These are phyloP conservation scores for Cololabis saira DNA, from an alignment of 2,113 vertebrate species.

Conservation along the genomic window DNA sequence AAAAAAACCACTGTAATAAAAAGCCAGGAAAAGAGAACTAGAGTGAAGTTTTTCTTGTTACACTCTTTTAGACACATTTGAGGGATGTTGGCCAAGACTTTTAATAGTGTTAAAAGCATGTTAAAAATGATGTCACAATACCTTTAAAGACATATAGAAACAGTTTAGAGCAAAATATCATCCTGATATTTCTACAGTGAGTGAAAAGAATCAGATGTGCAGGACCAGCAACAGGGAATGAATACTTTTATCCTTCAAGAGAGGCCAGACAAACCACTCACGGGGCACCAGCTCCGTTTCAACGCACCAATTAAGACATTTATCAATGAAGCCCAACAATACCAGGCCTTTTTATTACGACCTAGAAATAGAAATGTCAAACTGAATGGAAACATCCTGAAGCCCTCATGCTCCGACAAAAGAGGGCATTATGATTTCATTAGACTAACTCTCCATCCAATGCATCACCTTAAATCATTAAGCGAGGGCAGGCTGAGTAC, in stretches of 20 bases:
- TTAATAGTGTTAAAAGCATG: too few relatives aligned
- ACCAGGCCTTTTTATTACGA: not conserved
- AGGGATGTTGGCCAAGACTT: too few relatives aligned
- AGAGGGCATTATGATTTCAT: slow-evolving; percentile 51
- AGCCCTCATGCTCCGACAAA: slow-evolving; percentile 28
- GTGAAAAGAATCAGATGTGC: not conserved
- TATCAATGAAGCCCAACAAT: slow-evolving; percentile 6
- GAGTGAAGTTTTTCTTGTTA: too few relatives aligned
- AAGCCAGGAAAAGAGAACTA: too few relatives aligned
- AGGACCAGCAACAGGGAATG: slow-evolving; percentile 1
- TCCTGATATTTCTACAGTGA: slow-evolving; percentile 4
- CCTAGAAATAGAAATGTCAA: slow-evolving; percentile 7
- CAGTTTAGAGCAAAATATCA: not conserved
- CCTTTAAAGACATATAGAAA: slow-evolving; percentile 9
- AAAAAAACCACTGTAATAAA: too few relatives aligned
- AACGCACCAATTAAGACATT: not conserved
- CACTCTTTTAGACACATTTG: too few relatives aligned
- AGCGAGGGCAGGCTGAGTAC: slow-evolving; percentile 13
- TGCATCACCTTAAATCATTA: slow-evolving; percentile 41
- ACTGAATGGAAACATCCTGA: slow-evolving; percentile 10
- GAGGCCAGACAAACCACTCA: not conserved
- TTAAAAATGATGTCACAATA: too few relatives aligned
- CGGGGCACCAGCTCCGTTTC: not conserved
- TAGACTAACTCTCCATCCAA: slow-evolving; percentile 28
- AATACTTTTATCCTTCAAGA: not conserved